These are phyloP conservation scores for Kryptopterus vitreolus DNA, from an alignment of 2,797 vertebrate genomes.

Conservation along the genomic window DNA sequence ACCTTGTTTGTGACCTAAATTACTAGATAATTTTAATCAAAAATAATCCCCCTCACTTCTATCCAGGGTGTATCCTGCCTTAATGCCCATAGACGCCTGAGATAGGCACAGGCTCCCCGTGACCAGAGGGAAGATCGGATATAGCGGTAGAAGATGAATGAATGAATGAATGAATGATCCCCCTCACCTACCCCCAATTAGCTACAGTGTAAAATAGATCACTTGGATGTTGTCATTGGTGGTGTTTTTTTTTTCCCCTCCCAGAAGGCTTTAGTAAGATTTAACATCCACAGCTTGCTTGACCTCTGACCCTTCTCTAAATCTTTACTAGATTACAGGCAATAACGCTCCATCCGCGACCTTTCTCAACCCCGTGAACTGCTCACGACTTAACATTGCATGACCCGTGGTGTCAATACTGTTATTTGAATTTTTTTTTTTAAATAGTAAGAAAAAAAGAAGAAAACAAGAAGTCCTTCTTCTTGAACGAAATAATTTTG, in stretches of 20 bases:
- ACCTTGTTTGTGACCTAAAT: too few relatives aligned
- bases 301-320: slow-evolving; percentile 5
- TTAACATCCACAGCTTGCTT: slow-evolving; percentile 16
- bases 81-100: too few relatives aligned
- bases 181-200: not conserved
- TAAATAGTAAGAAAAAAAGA: not conserved
- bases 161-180: too few relatives aligned
- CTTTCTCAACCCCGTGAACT: not conserved
- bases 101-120: too few relatives aligned
- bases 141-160: too few relatives aligned
- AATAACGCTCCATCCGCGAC: not conserved
- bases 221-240: not conserved
- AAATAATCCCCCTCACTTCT: not conserved
- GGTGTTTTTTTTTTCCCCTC: not conserved
- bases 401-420: not conserved
- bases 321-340: slow-evolving; percentile 29
- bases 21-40: not conserved
- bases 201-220: not conserved
- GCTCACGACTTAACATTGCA: not conserved
- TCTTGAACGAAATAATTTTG: not conserved
- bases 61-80: too few relatives aligned
- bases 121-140: too few relatives aligned
- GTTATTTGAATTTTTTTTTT: not conserved
- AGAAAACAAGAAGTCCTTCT: not conserved
- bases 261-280: not conserved